Conservation (phyloP, 2,888 invertebrate genomes). For the Julus scandinavius region DNA sequence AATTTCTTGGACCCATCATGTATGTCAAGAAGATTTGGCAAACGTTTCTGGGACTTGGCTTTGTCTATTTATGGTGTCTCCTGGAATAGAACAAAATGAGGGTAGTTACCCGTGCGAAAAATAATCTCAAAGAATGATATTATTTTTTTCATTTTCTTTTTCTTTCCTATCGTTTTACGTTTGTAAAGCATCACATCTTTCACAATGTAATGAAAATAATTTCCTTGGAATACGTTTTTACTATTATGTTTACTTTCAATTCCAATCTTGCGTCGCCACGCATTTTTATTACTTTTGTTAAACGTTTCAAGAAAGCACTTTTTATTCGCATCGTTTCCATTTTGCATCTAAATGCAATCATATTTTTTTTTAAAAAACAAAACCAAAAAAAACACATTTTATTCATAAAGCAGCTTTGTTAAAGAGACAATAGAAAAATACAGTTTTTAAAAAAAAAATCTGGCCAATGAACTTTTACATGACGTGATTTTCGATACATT, state of each 20-base stretch:
- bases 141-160: neutral
- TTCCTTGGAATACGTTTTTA: neutral
- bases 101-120: neutral
- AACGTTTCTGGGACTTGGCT: neutral
- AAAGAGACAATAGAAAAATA: no score
- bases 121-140: constrained; percentile 30
- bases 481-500: no score
- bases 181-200: neutral
- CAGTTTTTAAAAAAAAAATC: no score
- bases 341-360: neutral
- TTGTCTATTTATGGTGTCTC: neutral
- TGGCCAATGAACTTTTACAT: no score
- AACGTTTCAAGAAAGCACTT: neutral
- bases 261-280: neutral
- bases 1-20: neutral
- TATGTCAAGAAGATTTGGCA: neutral
- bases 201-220: neutral
- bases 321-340: neutral
- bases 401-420: neutral
- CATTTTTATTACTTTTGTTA: neutral
- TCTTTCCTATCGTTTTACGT: neutral
- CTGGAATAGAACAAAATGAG: neutral
- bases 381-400: neutral
- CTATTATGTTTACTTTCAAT: neutral
- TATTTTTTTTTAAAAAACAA: no score